Evolutionary conservation across 2,113 vertebrate species (phyloP), one percentile per base, ranked within the genome.

Genomic region (Setophaga coronata): DNA sequence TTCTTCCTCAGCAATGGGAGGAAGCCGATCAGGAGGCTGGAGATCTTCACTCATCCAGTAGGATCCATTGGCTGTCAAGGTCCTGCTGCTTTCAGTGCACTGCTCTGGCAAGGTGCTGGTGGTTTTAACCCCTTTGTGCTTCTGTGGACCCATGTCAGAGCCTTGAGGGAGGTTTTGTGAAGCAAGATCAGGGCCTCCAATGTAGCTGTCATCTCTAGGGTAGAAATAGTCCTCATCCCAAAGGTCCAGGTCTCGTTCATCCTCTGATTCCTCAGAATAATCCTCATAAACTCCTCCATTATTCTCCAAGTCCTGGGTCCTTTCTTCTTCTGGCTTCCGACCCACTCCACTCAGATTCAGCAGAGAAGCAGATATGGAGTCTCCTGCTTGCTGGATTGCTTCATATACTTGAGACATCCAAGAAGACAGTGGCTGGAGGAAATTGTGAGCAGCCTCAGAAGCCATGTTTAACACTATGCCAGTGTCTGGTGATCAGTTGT

Each of bases 381-480:
- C 97, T 31, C 98, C 97, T n/a, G 97, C 97, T 87, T 98, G 97
- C 31, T 98, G 98, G 82, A 98, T 91, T 29, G 98, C 97, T 96
- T 98, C 98, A 1, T 98, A 98, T 64, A 98, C 87, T 50, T 98
- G 98, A 53, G 98, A 97, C 87, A 99, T 97, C 98, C 98, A 99
- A 58, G 98, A 97, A 21, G 98, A 98, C 45, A 99, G 90, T 18
- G 98, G 97, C 87, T 98, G 98, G 76, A 98, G 97, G 92, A 98
- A 97, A 89, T 94, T 98, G 58, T 95, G 97, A 82, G 91, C 82
- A 91, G 98, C 97, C 93, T 98, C 97, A 86, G 97, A 97, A 25
- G 98, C 97, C 98, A 98, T 98, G 95, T 58, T 89, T 87, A 94
- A 89, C 73, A 94, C 93, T 95, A 72, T 82, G 90, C 93, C 97